Base-by-base conservation (phyloP, 2,113 vertebrate species). In the Notarius lentiginosus region DNA sequence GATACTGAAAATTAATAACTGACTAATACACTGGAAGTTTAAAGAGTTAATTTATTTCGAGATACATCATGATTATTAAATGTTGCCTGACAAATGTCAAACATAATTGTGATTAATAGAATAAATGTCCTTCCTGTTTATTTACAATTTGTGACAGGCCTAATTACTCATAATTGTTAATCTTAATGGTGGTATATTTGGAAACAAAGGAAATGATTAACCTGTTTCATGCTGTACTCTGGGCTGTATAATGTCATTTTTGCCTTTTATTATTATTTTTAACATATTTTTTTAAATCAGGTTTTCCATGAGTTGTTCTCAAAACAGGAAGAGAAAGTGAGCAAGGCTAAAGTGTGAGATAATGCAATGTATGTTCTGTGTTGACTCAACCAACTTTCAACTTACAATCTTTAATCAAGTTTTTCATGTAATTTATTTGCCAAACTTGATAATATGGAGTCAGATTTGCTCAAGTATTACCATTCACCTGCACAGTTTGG, bases 391-490 rank as follows among this genome's bases (percentile, higher is more conserved):
- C 30, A 70, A 70, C 24, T 20, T 65, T n/a, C 9, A 41, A 27
- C 27, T 27, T n/a, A 66, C 2, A 41, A 47, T 18, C 20, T 24
- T 49, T 24, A 75, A 24, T 22, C 20, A n/a, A 4, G 5, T 73
- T 73, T 41, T 11, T 18, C 34, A 22, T 49, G 18, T 73, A 11
- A 14, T 6, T 20, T 2, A 51, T 51, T 53, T n/a, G 73, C 22
- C 11, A 76, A 76, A 11, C 8, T 20, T 60, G 7, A 70, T 41
- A 73, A 55, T 20, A 56, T 84, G 27, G 34, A 47, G 30, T 53
- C 18, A 18, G 1, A 79, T 79, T 79, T 77, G 20, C 75, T 80
- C 12, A 80, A 72, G 60, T 63, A 86, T 86, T 80, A 47, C 41
- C 51, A 18, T 47, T 18, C 58, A 79, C 11, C 49, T 56, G 24